A percentile compares a stretch with the other conserved stretches of the same genome.
Evolutionary conservation across 2,797 vertebrate genomes (phyloP).

Genomic region (Podarcis lilfordi): DNA sequence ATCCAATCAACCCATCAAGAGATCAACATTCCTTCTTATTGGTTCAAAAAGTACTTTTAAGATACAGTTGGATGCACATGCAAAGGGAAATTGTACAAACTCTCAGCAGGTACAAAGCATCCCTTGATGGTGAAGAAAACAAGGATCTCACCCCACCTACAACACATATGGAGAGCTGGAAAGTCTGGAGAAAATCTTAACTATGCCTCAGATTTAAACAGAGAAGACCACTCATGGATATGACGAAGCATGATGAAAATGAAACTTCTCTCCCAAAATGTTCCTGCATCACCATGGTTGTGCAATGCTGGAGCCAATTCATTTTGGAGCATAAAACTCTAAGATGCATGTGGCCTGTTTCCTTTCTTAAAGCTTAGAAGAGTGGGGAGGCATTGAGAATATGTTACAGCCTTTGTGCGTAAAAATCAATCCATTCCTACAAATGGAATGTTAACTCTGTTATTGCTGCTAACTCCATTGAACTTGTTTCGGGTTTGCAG

Average conservation of each 20-base stretch:
- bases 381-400: not conserved
- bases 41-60: conserved; percentile 24
- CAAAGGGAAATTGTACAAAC: rapidly evolving
- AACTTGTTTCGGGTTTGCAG: not conserved
- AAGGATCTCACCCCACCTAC: not conserved
- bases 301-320: not conserved
- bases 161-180: not conserved
- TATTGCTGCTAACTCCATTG: not conserved
- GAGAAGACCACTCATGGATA: not conserved
- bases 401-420: not conserved
- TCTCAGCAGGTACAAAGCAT: rapidly evolving
- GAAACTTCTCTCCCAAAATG: not conserved
- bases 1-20: conserved; percentile 49
- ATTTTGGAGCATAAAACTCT: not conserved
- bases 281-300: not conserved
- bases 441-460: not conserved
- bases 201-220: not conserved
- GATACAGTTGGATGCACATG: not conserved
- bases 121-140: not conserved
- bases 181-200: not conserved
- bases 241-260: not conserved
- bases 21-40: conserved; percentile 25
- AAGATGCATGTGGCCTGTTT: not conserved
- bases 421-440: not conserved
- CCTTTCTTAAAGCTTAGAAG: not conserved